phyloP scores from a whole-genome alignment of 1,140 invertebrate genomes.

The Protaetia brevitarsis region DNA sequence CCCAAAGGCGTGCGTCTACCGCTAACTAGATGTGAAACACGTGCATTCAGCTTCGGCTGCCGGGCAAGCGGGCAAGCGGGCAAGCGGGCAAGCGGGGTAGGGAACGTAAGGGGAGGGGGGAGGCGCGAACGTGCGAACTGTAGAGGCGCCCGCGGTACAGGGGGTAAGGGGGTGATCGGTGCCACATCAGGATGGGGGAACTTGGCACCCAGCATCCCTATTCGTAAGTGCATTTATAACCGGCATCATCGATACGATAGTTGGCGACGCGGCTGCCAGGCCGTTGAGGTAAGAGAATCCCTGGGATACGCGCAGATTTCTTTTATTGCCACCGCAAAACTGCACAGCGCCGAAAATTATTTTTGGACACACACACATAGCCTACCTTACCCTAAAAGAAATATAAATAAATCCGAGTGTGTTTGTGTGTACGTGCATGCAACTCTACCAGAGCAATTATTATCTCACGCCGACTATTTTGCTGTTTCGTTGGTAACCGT shows the following conservation, averaged over 20 bases:
- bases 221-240: conserved; percentile 29
- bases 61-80: conserved; percentile 24
- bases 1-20: not conserved
- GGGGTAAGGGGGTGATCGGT: conserved; percentile 2
- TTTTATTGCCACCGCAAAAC: conserved; percentile 23
- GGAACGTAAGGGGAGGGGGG: conserved; percentile 23
- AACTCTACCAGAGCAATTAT: not conserved
- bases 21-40: conserved; percentile 6
- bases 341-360: conserved; percentile 27
- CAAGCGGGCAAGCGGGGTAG: not conserved
- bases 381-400: not conserved
- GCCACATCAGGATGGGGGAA: conserved; percentile 22
- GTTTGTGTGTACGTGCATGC: not conserved
- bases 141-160: too few species aligned
- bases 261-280: conserved; percentile 23
- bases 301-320: conserved; percentile 25
- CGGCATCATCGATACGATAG: conserved; percentile 25
- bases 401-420: too few species aligned
- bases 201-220: conserved; percentile 29
- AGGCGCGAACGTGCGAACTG: too few species aligned
- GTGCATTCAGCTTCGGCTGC: conserved; percentile 27
- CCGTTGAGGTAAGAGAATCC: conserved; percentile 27
- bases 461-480: too few species aligned
- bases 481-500: too few species aligned
- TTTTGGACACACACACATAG: conserved; percentile 21